Conservation (phyloP, 2,113 vertebrate genomes). For the Azemiops feae region DNA sequence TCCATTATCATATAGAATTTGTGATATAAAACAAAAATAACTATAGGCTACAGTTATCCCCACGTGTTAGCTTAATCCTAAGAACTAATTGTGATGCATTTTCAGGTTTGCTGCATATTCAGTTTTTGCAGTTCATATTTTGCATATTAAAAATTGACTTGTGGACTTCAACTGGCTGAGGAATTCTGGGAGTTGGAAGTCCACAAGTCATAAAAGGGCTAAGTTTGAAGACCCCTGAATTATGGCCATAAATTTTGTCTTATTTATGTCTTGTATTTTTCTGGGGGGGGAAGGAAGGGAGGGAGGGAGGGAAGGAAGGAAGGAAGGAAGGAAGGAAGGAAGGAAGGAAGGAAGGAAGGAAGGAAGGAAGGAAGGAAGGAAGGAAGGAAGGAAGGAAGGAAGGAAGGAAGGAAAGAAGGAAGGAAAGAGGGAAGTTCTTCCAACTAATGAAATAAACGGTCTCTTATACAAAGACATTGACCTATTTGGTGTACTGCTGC, state of each 20-base stretch:
- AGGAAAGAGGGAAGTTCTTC: background rate
- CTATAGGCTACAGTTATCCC: background rate
- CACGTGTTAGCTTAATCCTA: background rate
- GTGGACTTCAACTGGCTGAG: too few relatives aligned
- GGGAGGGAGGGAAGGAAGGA: too few relatives aligned
- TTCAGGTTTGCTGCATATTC: background rate
- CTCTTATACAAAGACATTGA: conserved; percentile 8
- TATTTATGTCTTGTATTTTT: background rate
- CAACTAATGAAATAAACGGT: background rate
- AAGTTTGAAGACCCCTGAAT: too few relatives aligned
- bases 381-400: too few relatives aligned
- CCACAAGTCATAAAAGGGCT: too few relatives aligned
- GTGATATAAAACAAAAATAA: background rate
- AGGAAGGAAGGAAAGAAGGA: too few relatives aligned
- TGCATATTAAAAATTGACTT: background rate
- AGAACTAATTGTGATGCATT: background rate
- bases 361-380: too few relatives aligned
- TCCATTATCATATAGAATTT: background rate
- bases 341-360: too few relatives aligned
- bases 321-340: too few relatives aligned
- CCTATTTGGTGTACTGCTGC: conserved; percentile 11
- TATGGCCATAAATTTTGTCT: background rate
- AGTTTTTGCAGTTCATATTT: background rate
- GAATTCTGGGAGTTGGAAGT: too few relatives aligned
- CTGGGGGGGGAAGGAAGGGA: background rate